These are phyloP conservation scores for Protophormia terraenovae DNA, from an alignment of 2,888 invertebrate species.

Conservation along the genomic window DNA sequence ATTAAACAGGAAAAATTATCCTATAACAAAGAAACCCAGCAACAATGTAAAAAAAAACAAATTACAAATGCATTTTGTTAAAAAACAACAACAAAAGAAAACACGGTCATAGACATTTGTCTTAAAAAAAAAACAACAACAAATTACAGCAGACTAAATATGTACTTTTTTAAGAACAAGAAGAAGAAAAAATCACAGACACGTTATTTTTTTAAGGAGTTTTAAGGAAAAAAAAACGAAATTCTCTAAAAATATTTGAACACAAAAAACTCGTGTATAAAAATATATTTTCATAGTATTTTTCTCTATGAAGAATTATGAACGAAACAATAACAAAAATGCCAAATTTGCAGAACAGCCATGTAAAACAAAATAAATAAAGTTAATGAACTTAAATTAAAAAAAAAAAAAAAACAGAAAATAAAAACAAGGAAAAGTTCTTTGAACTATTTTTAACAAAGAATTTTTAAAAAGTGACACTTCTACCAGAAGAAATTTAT, in stretches of 20 bases:
- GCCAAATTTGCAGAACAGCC: slow-evolving; percentile 2
- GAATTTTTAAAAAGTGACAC: too few species aligned
- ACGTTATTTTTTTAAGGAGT: neutral
- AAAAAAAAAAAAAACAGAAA: neutral
- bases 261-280: neutral
- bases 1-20: neutral
- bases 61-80: neutral
- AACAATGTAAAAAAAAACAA: neutral
- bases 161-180: neutral
- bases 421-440: neutral
- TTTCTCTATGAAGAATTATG: neutral
- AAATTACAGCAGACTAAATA: neutral
- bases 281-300: neutral
- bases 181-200: neutral
- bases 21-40: neutral
- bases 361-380: slow-evolving; percentile 29
- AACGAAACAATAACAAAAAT: neutral
- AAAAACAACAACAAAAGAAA: neutral
- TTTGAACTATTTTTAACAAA: neutral
- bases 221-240: neutral
- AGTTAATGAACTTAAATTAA: slow-evolving; percentile 55
- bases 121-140: neutral
- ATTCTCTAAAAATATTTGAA: neutral
- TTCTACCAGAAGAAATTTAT: too few species aligned
- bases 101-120: neutral